Base-by-base conservation (phyloP, 2,888 invertebrate species). In the Colletes collaris region DNA sequence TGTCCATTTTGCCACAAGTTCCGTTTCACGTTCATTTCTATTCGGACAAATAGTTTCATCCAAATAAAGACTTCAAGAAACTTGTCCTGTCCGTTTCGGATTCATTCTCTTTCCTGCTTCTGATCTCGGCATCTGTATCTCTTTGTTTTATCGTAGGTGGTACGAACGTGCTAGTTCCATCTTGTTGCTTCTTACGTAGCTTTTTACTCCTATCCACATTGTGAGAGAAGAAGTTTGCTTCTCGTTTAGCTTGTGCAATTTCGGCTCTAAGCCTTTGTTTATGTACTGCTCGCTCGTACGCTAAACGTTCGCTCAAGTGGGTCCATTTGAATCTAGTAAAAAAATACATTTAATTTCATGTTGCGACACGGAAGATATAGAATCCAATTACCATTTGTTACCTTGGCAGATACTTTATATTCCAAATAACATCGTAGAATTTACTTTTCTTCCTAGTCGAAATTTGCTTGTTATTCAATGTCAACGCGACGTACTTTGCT, bases 381-480 rank as follows among this genome's bases (percentile, higher is more conserved):
- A 59, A 27, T 37, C 46, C 4, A 1, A 16, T 40, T 49, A 16
- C 40, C 2, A 72, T 73, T 19, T 40, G 86, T 87, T 92, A 95
- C 95, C 94, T 95, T 3, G 97, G 96, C 83, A 99, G 95, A 93
- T 99, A 99, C 93, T 99, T 99, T 83, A 99, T 97, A 90, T 97
- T 98, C 99, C 99, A 99, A 55, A 98, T 94, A 92, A 96, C 95
- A 87, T 98, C 99, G 91, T 96, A 98, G 91, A 98, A 98, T 87
- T 96, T 96, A 19, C 97, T 97, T 86, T 96, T 96, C 89, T 97
- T 97, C 81, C 97, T 96, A 0, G 96, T 96, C 5, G 97, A 97
- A 65, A 99, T 97, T 93, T 96, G 96, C 69, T 95, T 96, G 89
- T 97, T 98, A 91, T 99, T 99, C n/a, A 99, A 93, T 65, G 95